Evolutionary conservation across 2,797 vertebrate genomes (phyloP), one percentile per base, ranked within the genome.

Genomic region (Salarias fasciatus): DNA sequence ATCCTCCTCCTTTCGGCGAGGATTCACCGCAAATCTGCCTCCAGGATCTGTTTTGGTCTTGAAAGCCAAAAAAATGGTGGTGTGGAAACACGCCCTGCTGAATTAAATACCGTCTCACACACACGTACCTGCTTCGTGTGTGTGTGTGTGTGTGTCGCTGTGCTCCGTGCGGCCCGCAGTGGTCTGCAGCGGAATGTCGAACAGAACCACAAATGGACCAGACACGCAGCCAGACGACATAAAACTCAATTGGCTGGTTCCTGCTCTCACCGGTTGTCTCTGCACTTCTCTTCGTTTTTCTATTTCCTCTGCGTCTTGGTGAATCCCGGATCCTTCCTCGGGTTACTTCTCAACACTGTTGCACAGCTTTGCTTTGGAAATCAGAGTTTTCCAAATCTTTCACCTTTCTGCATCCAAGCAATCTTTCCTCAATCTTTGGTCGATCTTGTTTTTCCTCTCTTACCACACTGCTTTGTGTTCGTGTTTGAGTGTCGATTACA

Each of bases 181-280:
- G 88, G 88, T 88, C 83, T 53, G 82, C 4, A 30, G 59, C 86
- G 79, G 86, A 90, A 87, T 88, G 79, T 58, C 45, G 71, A 84
- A 70, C 77, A 82, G 70, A 83, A 87, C 89, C 88, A 80, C 89
- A 88, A 88, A 87, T 86, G 84, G 88, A 87, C 72, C 81, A 80
- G 83, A 87, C 77, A 55, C 74, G 59, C 78, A 72, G 85, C 87
- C 85, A 88, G 84, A 81, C 31, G 63, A 88, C 87, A 88, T 90
- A 80, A 89, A 90, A 89, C 63, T 88, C 83, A 84, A 81, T 79
- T 72, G 81, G 70, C 75, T 83, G 78, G 68, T 83, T 88, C 63
- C 80, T 80, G 67, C 69, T 70, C 72, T 63, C 68, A 45, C 48
- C 10, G 66, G 38, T 59, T 63, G 37, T 69, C 60, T 67, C 62